These are phyloP conservation scores for Lasioglossum morio DNA, from an alignment of 2,888 invertebrate genomes.

Conservation along the genomic window DNA sequence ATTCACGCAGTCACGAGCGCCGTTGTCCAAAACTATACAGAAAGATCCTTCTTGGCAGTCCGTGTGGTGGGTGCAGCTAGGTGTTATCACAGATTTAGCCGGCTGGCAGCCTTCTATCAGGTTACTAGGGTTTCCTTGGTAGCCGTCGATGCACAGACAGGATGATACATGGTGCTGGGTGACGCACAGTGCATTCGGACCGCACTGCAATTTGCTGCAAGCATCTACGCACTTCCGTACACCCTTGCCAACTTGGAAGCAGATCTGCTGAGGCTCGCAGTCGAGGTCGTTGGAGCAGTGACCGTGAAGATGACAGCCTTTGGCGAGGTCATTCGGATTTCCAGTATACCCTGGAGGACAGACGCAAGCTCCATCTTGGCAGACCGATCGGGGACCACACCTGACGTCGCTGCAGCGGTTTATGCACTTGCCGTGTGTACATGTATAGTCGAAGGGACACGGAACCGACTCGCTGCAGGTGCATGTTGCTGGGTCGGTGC, in stretches of 20 bases:
- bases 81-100: slow-evolving; percentile 86
- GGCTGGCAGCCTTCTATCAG: slow-evolving; percentile 92
- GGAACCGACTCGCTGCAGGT: slow-evolving; percentile 89
- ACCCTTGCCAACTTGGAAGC: slow-evolving; percentile 93
- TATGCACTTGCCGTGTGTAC: slow-evolving; percentile 90
- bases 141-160: slow-evolving; percentile 94
- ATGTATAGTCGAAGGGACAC: slow-evolving; percentile 92
- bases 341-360: slow-evolving; percentile 93
- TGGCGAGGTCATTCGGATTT: slow-evolving; percentile 89
- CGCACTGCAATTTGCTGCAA: slow-evolving; percentile 94
- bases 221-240: slow-evolving; percentile 94
- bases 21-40: slow-evolving; percentile 88
- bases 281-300: slow-evolving; percentile 93
- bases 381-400: slow-evolving; percentile 93
- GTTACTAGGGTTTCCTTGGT: slow-evolving; percentile 93
- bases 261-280: slow-evolving; percentile 93
- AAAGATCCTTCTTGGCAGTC: slow-evolving; percentile 91
- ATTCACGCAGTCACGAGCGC: slow-evolving; percentile 90
- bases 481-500: slow-evolving; percentile 89
- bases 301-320: slow-evolving; percentile 90
- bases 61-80: slow-evolving; percentile 87
- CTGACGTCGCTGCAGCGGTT: slow-evolving; percentile 91
- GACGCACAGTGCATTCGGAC: slow-evolving; percentile 95
- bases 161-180: slow-evolving; percentile 93
- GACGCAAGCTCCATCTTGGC: slow-evolving; percentile 91